Evolutionary conservation across 2,113 vertebrate genomes (phyloP).

Genomic region (Tragelaphus strepsiceros): DNA sequence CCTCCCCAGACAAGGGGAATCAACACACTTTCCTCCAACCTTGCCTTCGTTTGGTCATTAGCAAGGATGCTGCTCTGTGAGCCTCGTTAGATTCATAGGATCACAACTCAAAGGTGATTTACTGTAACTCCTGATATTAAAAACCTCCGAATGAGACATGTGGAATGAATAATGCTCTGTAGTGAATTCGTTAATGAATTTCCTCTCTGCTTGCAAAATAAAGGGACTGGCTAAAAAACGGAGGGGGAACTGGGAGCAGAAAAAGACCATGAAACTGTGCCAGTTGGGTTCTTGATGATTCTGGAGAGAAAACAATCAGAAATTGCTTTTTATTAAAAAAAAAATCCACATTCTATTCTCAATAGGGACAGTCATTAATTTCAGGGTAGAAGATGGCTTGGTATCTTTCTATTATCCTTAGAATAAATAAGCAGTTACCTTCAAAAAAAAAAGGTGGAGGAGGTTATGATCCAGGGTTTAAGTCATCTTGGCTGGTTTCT

Average conservation of each 20-base stretch:
- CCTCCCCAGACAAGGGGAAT: background rate
- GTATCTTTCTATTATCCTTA: constrained; percentile 47
- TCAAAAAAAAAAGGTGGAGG: background rate
- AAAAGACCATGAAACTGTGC: background rate
- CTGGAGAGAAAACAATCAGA: constrained; percentile 53
- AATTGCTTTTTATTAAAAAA: background rate
- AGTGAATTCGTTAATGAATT: constrained; percentile 56
- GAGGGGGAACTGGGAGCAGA: background rate
- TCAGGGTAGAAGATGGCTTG: constrained; percentile 33
- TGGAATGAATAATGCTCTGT: constrained; percentile 46
- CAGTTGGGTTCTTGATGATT: constrained; percentile 14
- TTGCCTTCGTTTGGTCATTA: background rate
- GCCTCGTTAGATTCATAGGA: constrained; percentile 38
- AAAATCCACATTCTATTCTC: background rate
- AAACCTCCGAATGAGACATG: constrained; percentile 31
- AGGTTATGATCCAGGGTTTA: constrained; percentile 7
- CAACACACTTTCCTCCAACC: background rate
- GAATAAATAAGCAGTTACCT: constrained; percentile 55
- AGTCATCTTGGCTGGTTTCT: constrained; percentile 34
- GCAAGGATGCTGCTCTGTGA: background rate
- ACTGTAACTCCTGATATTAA: constrained; percentile 43
- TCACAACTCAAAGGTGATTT: constrained; percentile 39
- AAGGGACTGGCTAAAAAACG: background rate
- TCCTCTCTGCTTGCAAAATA: constrained; percentile 14
- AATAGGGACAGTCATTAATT: constrained; percentile 52